Evolutionary conservation across 1,140 invertebrate genomes (phyloP).

Genomic region (Anastrepha ludens): DNA sequence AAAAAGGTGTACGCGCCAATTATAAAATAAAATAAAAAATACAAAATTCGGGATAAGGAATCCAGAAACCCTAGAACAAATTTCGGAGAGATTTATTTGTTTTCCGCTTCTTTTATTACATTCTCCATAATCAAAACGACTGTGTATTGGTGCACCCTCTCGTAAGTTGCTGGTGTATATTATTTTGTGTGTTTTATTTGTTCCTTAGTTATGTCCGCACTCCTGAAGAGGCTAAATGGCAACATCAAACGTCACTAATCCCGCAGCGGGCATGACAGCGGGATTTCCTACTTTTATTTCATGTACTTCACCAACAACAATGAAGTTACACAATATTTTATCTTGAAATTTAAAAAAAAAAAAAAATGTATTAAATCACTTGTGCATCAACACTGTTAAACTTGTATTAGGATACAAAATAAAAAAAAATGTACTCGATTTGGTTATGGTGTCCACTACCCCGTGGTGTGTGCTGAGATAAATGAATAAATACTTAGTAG

Average conservation of each 20-base stretch:
- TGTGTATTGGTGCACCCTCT: no score
- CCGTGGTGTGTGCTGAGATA: neutral
- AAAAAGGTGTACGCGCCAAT: no score
- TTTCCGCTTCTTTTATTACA: no score
- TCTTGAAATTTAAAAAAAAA: neutral
- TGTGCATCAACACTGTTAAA: neutral
- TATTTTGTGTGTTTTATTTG: neutral
- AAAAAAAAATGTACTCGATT: neutral
- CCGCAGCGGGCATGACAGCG: neutral
- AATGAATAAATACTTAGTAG: no score
- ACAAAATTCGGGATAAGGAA: no score
- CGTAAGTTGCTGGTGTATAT: no score
- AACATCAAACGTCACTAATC: neutral
- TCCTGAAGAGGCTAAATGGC: neutral
- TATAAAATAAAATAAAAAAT: no score
- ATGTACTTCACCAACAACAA: neutral
- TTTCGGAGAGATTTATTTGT: no score
- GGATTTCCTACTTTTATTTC: neutral
- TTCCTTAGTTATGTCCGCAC: neutral
- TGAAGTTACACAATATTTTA: neutral
- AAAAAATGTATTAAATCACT: neutral
- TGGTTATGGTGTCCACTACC: neutral
- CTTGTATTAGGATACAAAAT: neutral
- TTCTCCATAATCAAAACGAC: no score
- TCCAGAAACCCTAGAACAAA: no score